Evolutionary conservation across 1,140 invertebrate genomes (phyloP), one percentile per base, ranked within the genome.

Genomic region (Hyles vespertilio): DNA sequence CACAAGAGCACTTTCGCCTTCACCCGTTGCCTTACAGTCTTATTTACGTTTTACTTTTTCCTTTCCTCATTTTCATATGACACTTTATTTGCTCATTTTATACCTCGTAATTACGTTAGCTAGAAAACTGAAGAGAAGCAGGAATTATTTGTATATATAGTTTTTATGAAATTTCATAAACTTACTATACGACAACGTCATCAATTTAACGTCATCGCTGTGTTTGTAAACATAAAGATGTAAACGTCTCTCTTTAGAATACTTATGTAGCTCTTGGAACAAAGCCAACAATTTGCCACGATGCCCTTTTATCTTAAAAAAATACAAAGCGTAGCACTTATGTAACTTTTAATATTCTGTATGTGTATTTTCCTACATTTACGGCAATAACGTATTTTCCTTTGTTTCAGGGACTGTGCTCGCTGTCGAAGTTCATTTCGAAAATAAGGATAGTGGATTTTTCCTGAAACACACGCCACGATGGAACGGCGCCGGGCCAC

Each of bases 391-490:
- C 65, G 66, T 70, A 68, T 69, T 59, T 62, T 65, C 59, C 70
- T 81, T 80, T 56, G 74, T 85, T 67, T 9, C 86, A 90, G 89
- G 87, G 53, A 67, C 82, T 61, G 80, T 70, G 55, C 65, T 81
- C 12, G 78, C 77, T 53, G 94, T 97, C 47, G 95, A 96, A 89
- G 94, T 97, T 61, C 95, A 96, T 80, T 96, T 97, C 74, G 96
- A 97, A 84, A 95, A 95, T 77, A 95, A 96, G 74, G 95, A 97
- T 77, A 95, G 95, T 53, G 96, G 96, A 12, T 97, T 97, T 88
- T 97, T 97, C 78, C 83, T 97, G 61, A 95, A 95, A 77, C 95
- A 96, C 75, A 92, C 92, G 46, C 91, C 93, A 3, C 86, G 93
- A 64, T 93, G 94, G 77, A 81, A 80, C 68, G 75, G 87, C 47